Evolutionary conservation across 2,888 invertebrate genomes (phyloP).

Genomic region (Drosophila limbata): DNA sequence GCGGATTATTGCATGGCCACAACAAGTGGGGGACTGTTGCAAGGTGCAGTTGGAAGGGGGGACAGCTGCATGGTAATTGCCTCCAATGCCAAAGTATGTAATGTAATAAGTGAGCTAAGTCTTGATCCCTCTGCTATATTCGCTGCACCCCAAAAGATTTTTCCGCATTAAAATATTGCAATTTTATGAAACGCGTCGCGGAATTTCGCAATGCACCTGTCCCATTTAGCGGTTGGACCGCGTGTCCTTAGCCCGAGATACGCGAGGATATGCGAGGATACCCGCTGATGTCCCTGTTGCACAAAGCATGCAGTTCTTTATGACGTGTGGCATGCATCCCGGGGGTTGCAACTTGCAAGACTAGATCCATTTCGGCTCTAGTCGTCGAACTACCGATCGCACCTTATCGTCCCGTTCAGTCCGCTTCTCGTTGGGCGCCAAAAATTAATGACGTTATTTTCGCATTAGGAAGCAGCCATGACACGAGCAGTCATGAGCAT

Average conservation of each 20-base stretch:
- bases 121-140: constrained; percentile 20
- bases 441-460: constrained; percentile 79
- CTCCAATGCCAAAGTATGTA: constrained; percentile 55
- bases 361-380: constrained; percentile 27
- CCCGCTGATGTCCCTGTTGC: not conserved
- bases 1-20: constrained; percentile 52
- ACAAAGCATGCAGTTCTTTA: constrained; percentile 48
- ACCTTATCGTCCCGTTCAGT: constrained; percentile 1
- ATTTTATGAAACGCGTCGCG: constrained; percentile 48
- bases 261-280: not conserved
- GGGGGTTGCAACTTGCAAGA: constrained; percentile 15
- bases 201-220: constrained; percentile 43
- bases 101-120: constrained; percentile 28
- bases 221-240: constrained; percentile 19
- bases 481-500: constrained; percentile 77
- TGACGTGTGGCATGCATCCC: constrained; percentile 43
- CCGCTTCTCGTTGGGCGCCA: constrained; percentile 20
- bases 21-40: constrained; percentile 6
- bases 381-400: constrained; percentile 1
- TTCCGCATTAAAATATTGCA: constrained; percentile 58
- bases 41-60: constrained; percentile 9
- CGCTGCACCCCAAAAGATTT: constrained; percentile 69
- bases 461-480: constrained; percentile 81
- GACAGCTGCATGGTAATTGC: constrained; percentile 70
- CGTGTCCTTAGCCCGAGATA: constrained; percentile 23